Conservation (phyloP, 2,113 vertebrate genomes). For the Neopipo cinnamomea region DNA sequence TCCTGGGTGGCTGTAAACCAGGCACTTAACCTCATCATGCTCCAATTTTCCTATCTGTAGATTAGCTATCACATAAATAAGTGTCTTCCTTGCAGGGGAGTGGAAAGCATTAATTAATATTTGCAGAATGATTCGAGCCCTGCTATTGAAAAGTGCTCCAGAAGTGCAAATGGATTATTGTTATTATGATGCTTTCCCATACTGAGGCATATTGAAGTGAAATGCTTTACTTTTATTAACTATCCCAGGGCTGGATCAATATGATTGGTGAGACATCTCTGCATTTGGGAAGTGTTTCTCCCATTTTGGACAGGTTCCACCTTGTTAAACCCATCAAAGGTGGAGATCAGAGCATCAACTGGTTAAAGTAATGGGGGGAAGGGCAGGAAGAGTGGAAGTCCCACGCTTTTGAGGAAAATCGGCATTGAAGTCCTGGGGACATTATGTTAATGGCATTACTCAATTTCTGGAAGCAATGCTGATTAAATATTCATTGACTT, state of each 20-base stretch:
- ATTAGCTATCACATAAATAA: conserved; percentile 13
- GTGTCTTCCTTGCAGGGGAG: conserved; percentile 17
- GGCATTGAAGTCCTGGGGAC: conserved; percentile 78
- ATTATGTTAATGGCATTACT: conserved; percentile 91
- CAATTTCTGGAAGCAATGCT: conserved; percentile 85
- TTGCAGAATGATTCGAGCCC: neutral
- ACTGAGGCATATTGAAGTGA: neutral
- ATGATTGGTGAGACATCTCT: neutral
- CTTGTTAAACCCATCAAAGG: neutral
- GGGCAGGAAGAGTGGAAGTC: conserved; percentile 59
- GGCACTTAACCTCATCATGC: conserved; percentile 33
- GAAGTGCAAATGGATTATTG: conserved; percentile 45
- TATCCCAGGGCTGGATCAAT: neutral
- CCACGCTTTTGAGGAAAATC: conserved; percentile 77
- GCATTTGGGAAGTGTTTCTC: neutral
- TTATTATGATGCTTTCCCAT: neutral
- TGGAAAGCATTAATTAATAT: conserved; percentile 53
- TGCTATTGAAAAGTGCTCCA: conserved; percentile 6
- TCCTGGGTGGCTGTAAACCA: neutral
- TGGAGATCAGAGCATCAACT: neutral
- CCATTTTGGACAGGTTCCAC: neutral
- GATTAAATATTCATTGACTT: conserved; percentile 94
- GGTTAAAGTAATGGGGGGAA: conserved; percentile 34
- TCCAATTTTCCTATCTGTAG: neutral
- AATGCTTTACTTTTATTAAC: neutral